Conservation (phyloP, 2,797 vertebrate species). For the Coranthus polyacanthus region DNA sequence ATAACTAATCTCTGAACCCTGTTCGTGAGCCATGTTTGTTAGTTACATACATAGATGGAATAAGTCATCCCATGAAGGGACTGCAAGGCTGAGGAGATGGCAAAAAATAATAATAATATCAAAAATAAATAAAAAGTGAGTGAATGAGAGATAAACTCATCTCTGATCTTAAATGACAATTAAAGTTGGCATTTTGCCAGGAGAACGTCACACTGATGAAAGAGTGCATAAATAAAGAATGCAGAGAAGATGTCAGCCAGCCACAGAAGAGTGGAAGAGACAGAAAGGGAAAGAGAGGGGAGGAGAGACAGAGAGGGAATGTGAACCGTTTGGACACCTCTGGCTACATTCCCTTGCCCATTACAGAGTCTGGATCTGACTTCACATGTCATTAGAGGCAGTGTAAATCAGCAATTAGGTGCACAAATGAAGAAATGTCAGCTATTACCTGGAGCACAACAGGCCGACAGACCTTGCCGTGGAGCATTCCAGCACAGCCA, state of each 20-base stretch:
- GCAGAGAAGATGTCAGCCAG: slow-evolving; percentile 73
- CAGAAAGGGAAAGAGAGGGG: slow-evolving; percentile 55
- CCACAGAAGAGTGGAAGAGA: slow-evolving; percentile 70
- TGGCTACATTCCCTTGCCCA: slow-evolving; percentile 75
- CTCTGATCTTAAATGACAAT: slow-evolving; percentile 84
- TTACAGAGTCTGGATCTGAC: slow-evolving; percentile 73
- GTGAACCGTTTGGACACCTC: slow-evolving; percentile 76
- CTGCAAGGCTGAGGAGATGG: slow-evolving; percentile 56
- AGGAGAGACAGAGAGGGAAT: slow-evolving; percentile 56
- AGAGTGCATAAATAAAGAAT: slow-evolving; percentile 84
- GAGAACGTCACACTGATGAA: slow-evolving; percentile 73
- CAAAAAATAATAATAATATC: slow-evolving; percentile 31
- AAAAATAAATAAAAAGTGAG: slow-evolving; percentile 37
- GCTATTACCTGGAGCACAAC: slow-evolving; percentile 74
- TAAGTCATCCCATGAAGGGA: slow-evolving; percentile 62
- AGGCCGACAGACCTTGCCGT: slow-evolving; percentile 60
- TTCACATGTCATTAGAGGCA: slow-evolving; percentile 73
- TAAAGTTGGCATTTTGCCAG: slow-evolving; percentile 79
- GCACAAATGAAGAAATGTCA: slow-evolving; percentile 80
- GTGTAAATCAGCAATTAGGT: slow-evolving; percentile 83
- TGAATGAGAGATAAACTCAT: slow-evolving; percentile 74
- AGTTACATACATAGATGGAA: slow-evolving; percentile 55
- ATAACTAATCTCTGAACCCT: slow-evolving; percentile 79
- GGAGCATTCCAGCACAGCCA: slow-evolving; percentile 56
- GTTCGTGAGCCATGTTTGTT: slow-evolving; percentile 39